Conservation (phyloP, 2,888 invertebrate genomes). For the Myathropa florea region DNA sequence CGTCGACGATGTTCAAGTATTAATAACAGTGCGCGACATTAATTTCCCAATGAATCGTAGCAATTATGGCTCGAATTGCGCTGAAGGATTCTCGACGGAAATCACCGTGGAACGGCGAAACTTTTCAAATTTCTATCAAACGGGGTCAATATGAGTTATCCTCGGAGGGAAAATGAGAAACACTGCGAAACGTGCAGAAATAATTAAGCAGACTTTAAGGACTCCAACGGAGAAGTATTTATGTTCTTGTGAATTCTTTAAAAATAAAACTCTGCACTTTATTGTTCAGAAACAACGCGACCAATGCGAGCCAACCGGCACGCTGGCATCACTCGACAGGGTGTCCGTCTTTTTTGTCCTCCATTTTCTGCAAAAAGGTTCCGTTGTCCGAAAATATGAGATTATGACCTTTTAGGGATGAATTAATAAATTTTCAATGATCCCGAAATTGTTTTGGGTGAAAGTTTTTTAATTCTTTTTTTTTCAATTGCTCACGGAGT, state of each 20-base stretch:
- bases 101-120: neutral
- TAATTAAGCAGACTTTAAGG: constrained; percentile 44
- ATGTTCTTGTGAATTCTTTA: constrained; percentile 24
- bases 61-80: constrained; percentile 49
- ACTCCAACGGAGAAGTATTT: constrained; percentile 29
- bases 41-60: constrained; percentile 57
- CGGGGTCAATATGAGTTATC: constrained; percentile 22
- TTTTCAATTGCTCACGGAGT: neutral
- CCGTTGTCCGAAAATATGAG: neutral
- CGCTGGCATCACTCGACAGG: neutral
- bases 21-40: constrained; percentile 52
- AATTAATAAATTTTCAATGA: constrained; percentile 59
- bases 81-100: neutral
- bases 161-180: neutral
- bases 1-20: constrained; percentile 52
- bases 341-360: neutral
- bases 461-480: constrained; percentile 38
- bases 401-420: constrained; percentile 46
- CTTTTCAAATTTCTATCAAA: constrained; percentile 27
- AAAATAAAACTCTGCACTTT: constrained; percentile 18
- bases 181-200: constrained; percentile 6
- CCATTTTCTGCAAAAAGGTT: neutral
- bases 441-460: constrained; percentile 43
- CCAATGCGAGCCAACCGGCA: neutral
- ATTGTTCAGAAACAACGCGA: constrained; percentile 11